Conservation (phyloP, 1,140 invertebrate species). For the Brachionus angularis region DNA sequence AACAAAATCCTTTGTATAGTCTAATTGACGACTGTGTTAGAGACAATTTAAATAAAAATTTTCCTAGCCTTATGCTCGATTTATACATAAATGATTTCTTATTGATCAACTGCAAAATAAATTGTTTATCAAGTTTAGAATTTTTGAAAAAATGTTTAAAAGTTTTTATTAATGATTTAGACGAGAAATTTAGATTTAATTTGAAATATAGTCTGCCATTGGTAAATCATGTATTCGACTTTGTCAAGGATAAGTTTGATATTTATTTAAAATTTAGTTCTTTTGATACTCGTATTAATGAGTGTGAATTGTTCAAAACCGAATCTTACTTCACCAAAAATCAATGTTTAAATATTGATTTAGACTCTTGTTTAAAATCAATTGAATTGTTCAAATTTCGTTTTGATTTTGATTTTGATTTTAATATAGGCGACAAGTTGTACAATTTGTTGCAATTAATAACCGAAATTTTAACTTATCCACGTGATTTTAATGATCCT, state of each 20-base stretch:
- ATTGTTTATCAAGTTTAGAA: too few species aligned
- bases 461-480: not conserved
- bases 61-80: not conserved
- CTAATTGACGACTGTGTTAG: not conserved
- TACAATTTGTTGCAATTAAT: not conserved
- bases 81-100: slow-evolving; percentile 15
- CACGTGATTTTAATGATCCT: not conserved
- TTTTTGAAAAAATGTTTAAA: not conserved
- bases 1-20: not conserved
- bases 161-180: not conserved
- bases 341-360: not conserved
- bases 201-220: not conserved
- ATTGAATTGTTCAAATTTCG: not conserved
- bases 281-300: not conserved
- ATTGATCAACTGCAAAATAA: slow-evolving; percentile 5
- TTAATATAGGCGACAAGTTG: not conserved
- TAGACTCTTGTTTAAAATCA: not conserved
- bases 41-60: not conserved
- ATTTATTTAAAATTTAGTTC: slow-evolving; percentile 2
- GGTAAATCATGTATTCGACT: not conserved
- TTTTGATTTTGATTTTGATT: not conserved
- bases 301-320: not conserved
- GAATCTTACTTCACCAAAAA: not conserved
- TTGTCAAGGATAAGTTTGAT: not conserved
- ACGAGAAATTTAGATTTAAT: not conserved